These are phyloP conservation scores for Mycteria americana DNA, from an alignment of 2,797 vertebrate genomes.

Conservation along the genomic window DNA sequence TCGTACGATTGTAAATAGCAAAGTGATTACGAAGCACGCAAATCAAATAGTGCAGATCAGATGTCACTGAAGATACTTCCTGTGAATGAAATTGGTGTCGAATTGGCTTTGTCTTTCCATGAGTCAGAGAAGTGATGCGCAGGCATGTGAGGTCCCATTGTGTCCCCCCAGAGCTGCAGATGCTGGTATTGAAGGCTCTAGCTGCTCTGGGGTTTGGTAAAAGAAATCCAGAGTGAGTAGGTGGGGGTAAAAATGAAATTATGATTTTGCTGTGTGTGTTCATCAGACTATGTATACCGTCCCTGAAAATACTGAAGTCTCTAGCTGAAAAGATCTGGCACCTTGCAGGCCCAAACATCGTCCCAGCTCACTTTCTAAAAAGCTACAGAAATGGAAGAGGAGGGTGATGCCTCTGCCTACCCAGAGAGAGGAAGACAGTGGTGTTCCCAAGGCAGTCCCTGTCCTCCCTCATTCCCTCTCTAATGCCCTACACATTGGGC, in stretches of 20 bases:
- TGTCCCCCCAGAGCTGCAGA: not conserved
- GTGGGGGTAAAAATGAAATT: not conserved
- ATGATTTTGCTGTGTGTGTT: not conserved
- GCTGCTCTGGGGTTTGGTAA: not conserved
- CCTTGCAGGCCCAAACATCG: not conserved
- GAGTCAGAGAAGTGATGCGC: not conserved
- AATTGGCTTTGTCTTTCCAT: not conserved
- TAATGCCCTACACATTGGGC: too few species aligned
- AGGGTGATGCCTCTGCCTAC: not conserved
- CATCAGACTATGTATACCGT: not conserved
- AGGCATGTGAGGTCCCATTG: fast-evolving
- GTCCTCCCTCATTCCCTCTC: not conserved
- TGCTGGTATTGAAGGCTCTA: not conserved
- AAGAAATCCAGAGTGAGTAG: not conserved
- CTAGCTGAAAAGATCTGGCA: not conserved
- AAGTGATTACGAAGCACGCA: not conserved
- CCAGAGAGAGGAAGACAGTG: not conserved
- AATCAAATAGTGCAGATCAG: not conserved
- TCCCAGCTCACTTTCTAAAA: not conserved
- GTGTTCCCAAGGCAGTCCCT: not conserved
- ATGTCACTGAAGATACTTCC: not conserved
- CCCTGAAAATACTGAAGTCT: not conserved
- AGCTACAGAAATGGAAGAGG: not conserved
- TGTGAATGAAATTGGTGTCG: not conserved
- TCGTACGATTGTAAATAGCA: fast-evolving